phyloP scores from a whole-genome alignment of 1,140 invertebrate species.

The Ruditapes philippinarum region DNA sequence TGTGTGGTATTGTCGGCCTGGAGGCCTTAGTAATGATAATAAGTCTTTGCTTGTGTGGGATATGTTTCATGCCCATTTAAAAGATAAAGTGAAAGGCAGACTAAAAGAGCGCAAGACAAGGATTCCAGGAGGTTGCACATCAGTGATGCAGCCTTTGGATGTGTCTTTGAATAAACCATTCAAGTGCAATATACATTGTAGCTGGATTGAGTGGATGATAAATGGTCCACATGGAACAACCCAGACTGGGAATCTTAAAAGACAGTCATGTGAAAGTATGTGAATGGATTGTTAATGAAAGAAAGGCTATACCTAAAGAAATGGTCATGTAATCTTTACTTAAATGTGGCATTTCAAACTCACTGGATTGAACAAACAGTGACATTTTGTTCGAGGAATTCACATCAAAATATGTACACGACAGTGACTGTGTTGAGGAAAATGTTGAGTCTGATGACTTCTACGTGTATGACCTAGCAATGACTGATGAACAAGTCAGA shows the following conservation, averaged over 20 bases:
- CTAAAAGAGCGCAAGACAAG: conserved; percentile 42
- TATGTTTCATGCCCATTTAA: conserved; percentile 64
- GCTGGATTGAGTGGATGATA: conserved; percentile 27
- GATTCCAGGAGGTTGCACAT: conserved; percentile 66
- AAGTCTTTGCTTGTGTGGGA: conserved; percentile 72
- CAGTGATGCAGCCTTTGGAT: conserved; percentile 68
- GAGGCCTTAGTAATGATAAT: not conserved
- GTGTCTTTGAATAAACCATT: conserved; percentile 67
- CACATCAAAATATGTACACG: not conserved
- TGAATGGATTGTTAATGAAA: conserved; percentile 21
- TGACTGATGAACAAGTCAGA: not conserved
- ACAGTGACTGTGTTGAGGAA: not conserved
- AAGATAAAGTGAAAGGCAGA: conserved; percentile 37
- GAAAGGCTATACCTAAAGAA: not conserved
- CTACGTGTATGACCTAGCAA: not conserved
- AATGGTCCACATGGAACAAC: not conserved
- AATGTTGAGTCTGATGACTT: not conserved
- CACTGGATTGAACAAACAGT: conserved; percentile 4
- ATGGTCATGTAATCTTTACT: conserved; percentile 34
- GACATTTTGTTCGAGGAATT: conserved; percentile 14
- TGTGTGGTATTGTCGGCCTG: not conserved
- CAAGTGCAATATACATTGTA: not conserved
- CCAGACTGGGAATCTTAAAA: conserved; percentile 10
- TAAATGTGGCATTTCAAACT: conserved; percentile 46
- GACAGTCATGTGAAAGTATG: not conserved